Percentiles rank a stretch among this genome's conserved stretches.
Evolutionary conservation across 2,888 invertebrate genomes (phyloP).

Genomic region (Lycophotia porphyrea): DNA sequence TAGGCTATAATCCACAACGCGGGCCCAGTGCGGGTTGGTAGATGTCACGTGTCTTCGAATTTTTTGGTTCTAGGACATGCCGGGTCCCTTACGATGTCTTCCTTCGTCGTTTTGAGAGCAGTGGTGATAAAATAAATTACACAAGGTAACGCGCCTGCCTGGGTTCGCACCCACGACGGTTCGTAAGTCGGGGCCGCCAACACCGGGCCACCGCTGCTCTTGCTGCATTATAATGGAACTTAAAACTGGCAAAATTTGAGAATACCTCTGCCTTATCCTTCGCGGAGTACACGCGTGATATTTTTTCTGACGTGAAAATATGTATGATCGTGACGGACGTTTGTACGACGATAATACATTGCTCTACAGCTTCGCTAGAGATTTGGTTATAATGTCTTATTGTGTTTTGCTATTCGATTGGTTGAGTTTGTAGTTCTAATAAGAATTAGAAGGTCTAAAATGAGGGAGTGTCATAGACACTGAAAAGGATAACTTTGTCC

Average conservation of each 20-base stretch:
- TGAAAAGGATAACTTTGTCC: not conserved
- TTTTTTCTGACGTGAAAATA: not conserved
- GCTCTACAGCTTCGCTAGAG: not conserved
- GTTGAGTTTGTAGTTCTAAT: not conserved
- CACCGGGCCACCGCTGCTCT: too few relatives aligned
- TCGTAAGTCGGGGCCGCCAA: too few relatives aligned
- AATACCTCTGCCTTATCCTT: not conserved
- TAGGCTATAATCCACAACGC: too few relatives aligned
- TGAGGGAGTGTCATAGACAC: not conserved
- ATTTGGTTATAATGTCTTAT: not conserved
- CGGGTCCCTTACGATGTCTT: too few relatives aligned
- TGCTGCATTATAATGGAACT: not conserved
- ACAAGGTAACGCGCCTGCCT: too few relatives aligned
- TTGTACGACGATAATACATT: not conserved
- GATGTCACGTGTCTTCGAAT: too few relatives aligned
- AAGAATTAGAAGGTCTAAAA: not conserved
- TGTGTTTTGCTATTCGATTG: not conserved
- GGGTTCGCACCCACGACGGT: too few relatives aligned
- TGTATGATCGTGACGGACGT: not conserved
- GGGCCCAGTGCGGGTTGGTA: too few relatives aligned
- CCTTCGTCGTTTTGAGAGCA: too few relatives aligned
- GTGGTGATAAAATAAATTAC: too few relatives aligned
- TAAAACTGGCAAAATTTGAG: not conserved
- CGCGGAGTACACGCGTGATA: not conserved
- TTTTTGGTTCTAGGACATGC: too few relatives aligned